Percentiles rank a stretch among this genome's conserved stretches.
These are phyloP conservation scores for Agrotis puta DNA, from an alignment of 2,888 invertebrate genomes.

Conservation along the genomic window DNA sequence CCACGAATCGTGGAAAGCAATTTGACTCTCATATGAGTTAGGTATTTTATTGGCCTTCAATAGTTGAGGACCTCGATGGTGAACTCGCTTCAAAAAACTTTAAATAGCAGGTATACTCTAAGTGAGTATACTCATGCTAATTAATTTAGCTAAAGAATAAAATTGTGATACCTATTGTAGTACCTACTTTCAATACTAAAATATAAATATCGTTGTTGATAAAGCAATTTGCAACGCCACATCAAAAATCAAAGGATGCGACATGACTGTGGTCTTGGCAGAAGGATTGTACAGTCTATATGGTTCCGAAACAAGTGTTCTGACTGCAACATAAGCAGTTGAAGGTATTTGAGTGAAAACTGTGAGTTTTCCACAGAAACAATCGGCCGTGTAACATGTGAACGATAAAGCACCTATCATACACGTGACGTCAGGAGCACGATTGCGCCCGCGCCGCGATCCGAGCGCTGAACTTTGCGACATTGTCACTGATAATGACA, in stretches of 20 bases:
- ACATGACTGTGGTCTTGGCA: neutral
- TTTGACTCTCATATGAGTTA: slow-evolving; percentile 62
- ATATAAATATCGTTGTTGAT: neutral
- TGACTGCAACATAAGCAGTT: slow-evolving; percentile 1
- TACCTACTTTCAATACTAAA: no score
- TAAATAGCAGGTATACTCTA: neutral
- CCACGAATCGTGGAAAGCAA: slow-evolving; percentile 63
- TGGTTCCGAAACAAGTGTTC: neutral
- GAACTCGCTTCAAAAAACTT: slow-evolving; percentile 1
- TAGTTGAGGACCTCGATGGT: slow-evolving; percentile 37
- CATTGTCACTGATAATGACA: slow-evolving; percentile 84
- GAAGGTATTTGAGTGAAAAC: slow-evolving; percentile 47
- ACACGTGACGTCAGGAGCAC: slow-evolving; percentile 82
- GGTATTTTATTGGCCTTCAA: slow-evolving; percentile 67
- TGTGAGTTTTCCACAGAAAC: slow-evolving; percentile 75
- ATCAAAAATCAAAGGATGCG: neutral
- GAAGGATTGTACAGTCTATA: neutral
- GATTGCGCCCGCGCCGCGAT: slow-evolving; percentile 71
- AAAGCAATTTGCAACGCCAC: neutral
- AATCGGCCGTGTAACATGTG: slow-evolving; percentile 70
- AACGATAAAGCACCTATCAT: slow-evolving; percentile 82
- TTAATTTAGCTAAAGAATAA: no score
- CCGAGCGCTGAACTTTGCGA: slow-evolving; percentile 83
- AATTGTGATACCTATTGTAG: no score
- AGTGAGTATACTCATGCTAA: no score